Conservation (phyloP, 2,888 invertebrate species). For the Myathropa florea region DNA sequence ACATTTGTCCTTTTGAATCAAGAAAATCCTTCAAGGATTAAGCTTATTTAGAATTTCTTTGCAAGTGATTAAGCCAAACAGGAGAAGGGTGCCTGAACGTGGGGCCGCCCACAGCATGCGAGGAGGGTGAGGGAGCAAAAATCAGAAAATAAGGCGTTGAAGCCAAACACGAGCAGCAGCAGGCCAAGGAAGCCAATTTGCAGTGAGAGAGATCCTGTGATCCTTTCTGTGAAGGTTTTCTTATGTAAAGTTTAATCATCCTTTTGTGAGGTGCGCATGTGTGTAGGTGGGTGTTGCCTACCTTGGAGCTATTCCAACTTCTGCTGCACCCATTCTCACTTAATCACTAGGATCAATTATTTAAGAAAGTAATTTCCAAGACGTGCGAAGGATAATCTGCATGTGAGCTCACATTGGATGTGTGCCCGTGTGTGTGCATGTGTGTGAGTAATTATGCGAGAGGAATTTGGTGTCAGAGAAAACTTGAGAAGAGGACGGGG, state of each 20-base stretch:
- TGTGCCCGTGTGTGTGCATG: not conserved
- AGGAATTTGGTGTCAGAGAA: not conserved
- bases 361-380: slow-evolving; percentile 69
- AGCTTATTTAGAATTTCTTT: slow-evolving; percentile 68
- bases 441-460: too few species aligned
- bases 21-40: slow-evolving; percentile 68
- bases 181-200: slow-evolving; percentile 53
- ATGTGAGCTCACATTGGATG: slow-evolving; percentile 24
- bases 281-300: slow-evolving; percentile 45
- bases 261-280: not conserved
- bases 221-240: slow-evolving; percentile 31
- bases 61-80: slow-evolving; percentile 59
- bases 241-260: slow-evolving; percentile 47
- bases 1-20: slow-evolving; percentile 64
- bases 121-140: not conserved
- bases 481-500: not conserved
- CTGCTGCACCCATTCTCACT: slow-evolving; percentile 52
- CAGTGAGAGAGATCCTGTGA: slow-evolving; percentile 38
- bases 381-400: slow-evolving; percentile 66
- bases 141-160: slow-evolving; percentile 29
- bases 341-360: slow-evolving; percentile 70
- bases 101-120: not conserved
- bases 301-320: slow-evolving; percentile 58
- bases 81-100: not conserved
- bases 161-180: not conserved